Percentiles rank a stretch among this genome's conserved stretches.
These are phyloP conservation scores for Brachyalestes nurse DNA, from an alignment of 2,797 vertebrate species.

Conservation along the genomic window DNA sequence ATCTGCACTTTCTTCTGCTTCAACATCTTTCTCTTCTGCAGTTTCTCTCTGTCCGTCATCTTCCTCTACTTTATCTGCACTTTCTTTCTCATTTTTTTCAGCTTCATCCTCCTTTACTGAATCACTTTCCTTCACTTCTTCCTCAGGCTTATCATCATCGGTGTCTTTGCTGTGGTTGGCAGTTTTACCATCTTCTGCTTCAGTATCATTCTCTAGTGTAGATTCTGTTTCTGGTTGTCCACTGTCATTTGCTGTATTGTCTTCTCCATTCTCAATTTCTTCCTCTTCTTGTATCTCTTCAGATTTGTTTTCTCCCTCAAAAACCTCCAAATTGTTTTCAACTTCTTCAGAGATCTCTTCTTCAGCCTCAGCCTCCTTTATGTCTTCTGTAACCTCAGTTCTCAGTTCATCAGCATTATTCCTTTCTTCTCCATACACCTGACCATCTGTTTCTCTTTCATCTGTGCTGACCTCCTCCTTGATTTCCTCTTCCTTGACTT, in stretches of 20 bases:
- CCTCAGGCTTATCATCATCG: background rate
- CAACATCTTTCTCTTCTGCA: background rate
- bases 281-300: conserved; percentile 42
- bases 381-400: conserved; percentile 16
- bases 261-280: conserved; percentile 43
- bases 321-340: conserved; percentile 22
- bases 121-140: fast-evolving
- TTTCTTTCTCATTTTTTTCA: background rate
- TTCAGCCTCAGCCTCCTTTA: conserved; percentile 12
- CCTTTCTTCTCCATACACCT: background rate
- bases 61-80: conserved; percentile 10
- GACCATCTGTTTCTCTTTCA: conserved; percentile 26
- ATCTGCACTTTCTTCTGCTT: background rate
- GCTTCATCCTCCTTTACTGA: background rate
- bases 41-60: conserved; percentile 8
- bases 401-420: conserved; percentile 20
- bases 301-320: conserved; percentile 46
- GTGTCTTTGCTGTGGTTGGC: background rate
- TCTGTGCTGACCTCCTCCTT: conserved; percentile 23
- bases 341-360: conserved; percentile 41
- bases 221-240: conserved; percentile 15
- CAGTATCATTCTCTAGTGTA: background rate
- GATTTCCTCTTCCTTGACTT: background rate
- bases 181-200: background rate
- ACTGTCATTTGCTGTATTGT: background rate